Evolutionary conservation across 2,888 invertebrate species (phyloP).

Genomic region (Drosophila mettleri): DNA sequence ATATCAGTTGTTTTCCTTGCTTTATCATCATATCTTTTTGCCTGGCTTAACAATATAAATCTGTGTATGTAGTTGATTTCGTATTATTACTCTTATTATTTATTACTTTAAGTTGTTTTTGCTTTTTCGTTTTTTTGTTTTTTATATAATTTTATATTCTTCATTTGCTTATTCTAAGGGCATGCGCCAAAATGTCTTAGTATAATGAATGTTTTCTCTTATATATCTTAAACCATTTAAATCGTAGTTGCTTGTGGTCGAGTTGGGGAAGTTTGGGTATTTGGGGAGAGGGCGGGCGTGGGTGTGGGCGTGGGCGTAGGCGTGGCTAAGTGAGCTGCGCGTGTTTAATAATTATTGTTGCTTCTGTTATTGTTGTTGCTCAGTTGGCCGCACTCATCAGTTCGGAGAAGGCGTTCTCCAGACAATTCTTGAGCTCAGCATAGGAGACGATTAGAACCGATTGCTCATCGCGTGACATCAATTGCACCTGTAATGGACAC

Average conservation of each 20-base stretch:
- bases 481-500: slow-evolving; percentile 89
- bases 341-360: slow-evolving; percentile 33
- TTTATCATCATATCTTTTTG: slow-evolving; percentile 38
- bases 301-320: too few species aligned
- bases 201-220: slow-evolving; percentile 69
- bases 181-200: slow-evolving; percentile 75
- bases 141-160: slow-evolving; percentile 43
- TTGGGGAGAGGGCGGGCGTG: slow-evolving; percentile 8
- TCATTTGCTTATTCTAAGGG: slow-evolving; percentile 54
- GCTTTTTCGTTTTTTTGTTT: slow-evolving; percentile 26
- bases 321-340: slow-evolving; percentile 64
- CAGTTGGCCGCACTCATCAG: slow-evolving; percentile 85
- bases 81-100: slow-evolving; percentile 14
- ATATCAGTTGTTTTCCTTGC: slow-evolving; percentile 63
- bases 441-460: slow-evolving; percentile 98
- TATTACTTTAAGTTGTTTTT: slow-evolving; percentile 28
- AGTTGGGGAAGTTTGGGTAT: slow-evolving; percentile 22
- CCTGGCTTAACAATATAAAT: slow-evolving; percentile 72
- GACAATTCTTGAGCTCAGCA: slow-evolving; percentile 96
- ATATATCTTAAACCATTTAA: slow-evolving; percentile 63
- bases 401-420: slow-evolving; percentile 96
- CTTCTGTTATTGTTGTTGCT: slow-evolving; percentile 44
- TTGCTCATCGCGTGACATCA: slow-evolving; percentile 98
- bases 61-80: slow-evolving; percentile 51
- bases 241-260: slow-evolving; percentile 75